Percentiles rank a stretch among this genome's conserved stretches.
Evolutionary conservation across 2,113 vertebrate genomes (phyloP).

Genomic region (Lagopus leucura): DNA sequence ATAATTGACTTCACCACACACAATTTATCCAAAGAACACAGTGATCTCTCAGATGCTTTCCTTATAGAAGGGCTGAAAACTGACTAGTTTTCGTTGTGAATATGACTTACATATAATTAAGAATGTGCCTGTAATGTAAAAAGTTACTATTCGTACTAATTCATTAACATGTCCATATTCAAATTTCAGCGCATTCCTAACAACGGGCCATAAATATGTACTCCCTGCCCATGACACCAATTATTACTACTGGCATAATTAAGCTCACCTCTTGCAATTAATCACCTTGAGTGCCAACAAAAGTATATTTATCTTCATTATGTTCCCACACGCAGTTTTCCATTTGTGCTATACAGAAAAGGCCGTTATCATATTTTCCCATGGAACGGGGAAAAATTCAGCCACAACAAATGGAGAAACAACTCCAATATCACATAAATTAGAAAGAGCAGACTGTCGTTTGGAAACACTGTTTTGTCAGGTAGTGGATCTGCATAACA

Average conservation of each 20-base stretch:
- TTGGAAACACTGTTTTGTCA: accelerated
- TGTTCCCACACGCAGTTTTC: background rate
- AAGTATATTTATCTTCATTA: conserved; percentile 55
- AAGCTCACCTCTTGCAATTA: conserved; percentile 32
- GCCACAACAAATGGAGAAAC: accelerated
- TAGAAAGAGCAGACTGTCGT: accelerated
- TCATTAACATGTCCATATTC: background rate
- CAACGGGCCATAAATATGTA: background rate
- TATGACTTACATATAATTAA: background rate
- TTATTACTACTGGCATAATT: conserved; percentile 20
- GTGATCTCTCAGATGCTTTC: background rate
- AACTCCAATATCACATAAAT: accelerated
- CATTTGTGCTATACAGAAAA: background rate
- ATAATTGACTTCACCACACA: background rate
- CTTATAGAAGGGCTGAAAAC: background rate
- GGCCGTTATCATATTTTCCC: accelerated
- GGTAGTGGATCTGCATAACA: accelerated
- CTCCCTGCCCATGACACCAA: background rate
- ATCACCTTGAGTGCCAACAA: conserved; percentile 55
- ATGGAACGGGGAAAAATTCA: background rate
- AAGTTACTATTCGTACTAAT: background rate
- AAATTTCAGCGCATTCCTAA: background rate
- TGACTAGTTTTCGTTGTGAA: background rate
- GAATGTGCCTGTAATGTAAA: background rate
- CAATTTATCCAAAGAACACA: background rate